Percentiles rank a stretch among this genome's conserved stretches.
Conservation (phyloP, 2,888 invertebrate genomes). For the Sinelater perroti region DNA sequence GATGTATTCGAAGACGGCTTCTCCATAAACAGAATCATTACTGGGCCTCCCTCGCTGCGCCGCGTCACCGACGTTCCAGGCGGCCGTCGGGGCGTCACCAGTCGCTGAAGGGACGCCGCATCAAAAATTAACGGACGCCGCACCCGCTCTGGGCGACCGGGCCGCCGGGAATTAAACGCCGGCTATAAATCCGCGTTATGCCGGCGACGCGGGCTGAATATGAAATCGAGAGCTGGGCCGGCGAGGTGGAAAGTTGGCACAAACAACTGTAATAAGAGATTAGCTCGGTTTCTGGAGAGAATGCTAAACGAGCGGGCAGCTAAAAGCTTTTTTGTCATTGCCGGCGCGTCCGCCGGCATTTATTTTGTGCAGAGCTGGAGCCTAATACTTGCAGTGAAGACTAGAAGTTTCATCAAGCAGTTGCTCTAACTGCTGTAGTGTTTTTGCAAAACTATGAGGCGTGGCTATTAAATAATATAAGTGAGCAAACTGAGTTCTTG, state of each 20-base stretch:
- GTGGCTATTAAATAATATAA: no score
- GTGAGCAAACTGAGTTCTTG: no score
- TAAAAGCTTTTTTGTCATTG: no score
- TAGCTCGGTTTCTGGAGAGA: background rate
- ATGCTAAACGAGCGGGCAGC: background rate
- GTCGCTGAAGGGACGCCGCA: background rate
- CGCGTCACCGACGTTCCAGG: no score
- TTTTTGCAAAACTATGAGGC: no score
- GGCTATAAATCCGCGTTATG: background rate
- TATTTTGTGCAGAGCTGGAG: no score
- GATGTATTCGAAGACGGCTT: conserved; percentile 23
- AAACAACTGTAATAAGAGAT: background rate
- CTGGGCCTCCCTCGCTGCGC: conserved; percentile 7
- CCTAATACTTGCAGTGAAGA: no score
- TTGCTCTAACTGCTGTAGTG: no score
- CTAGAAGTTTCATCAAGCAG: no score
- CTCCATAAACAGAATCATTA: conserved; percentile 26
- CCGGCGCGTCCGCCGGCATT: no score
- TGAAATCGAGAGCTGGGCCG: background rate
- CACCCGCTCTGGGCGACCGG: background rate
- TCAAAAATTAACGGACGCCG: conserved; percentile 4
- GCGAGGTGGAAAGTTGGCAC: background rate
- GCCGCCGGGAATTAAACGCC: conserved; percentile 1
- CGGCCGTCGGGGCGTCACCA: conserved; percentile 5
- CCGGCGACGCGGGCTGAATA: background rate